Evolutionary conservation across 2,888 invertebrate species (phyloP), one percentile per base, ranked within the genome.

Genomic region (Onthophagus sagittarius): DNA sequence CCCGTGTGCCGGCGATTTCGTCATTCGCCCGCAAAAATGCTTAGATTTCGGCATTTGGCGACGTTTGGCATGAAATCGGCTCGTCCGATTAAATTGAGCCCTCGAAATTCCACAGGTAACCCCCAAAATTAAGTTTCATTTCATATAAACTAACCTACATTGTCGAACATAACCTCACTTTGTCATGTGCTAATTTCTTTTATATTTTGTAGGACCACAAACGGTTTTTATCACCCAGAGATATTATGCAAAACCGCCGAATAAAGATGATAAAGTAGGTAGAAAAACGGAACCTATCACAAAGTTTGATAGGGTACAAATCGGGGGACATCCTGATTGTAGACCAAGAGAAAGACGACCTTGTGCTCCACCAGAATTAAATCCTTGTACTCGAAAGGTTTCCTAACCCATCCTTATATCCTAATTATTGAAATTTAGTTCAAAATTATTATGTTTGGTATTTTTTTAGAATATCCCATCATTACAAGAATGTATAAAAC

Each of bases 401-500:
- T 15, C 33, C 63, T 62, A 62, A 71, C 39, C 67, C 23, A 0
- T 64, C 15, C 53, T 6, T 15, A 62, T 13, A 62, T 39, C 13
- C 63, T 62, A 14, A 31, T 53, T 5, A 62, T 15, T 53, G 6
- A 62, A 73, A 39, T 63, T 65, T 23, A 15, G 11, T 3, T 64
- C 13, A 11, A 9, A 15, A 64, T 15, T 63, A 14, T 14, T 23
- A 15, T 14, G 6, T 14, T 71, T 63, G 53, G 11, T 62, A 7
- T 31, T 71, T 71, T 75, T 77, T 31, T 71, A 79, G 79, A 71
- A 73, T 32, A 69, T 78, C 15, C 79, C 79, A 7, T 72, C 75
- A 33, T 69, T 78, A 62, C 76, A 77, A 74, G 79, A 79, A 76
- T 79, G 79, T 64, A 65, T 75, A 3, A 73, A 75, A 32, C 78